Conservation (phyloP, 1,140 invertebrate genomes). For the Aphidius ervi region DNA sequence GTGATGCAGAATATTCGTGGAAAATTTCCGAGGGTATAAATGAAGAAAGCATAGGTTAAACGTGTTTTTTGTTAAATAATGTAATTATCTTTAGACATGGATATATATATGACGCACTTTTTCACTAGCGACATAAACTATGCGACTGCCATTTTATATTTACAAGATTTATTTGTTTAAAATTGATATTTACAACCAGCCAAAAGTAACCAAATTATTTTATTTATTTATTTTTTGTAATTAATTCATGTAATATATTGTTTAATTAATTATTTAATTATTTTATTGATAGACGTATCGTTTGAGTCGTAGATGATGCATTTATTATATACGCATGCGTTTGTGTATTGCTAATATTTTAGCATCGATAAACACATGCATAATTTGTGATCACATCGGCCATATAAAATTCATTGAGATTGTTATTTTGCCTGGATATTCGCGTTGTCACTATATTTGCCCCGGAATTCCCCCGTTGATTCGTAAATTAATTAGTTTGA, state of each 20-base stretch:
- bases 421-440: constrained; percentile 27
- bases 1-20: constrained; percentile 12
- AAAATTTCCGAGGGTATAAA: constrained; percentile 9
- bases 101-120: constrained; percentile 18
- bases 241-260: too few species aligned
- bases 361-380: constrained; percentile 39
- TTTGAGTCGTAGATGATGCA: neutral
- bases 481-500: too few species aligned
- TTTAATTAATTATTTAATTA: too few species aligned
- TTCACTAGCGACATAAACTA: too few species aligned
- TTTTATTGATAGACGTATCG: neutral
- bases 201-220: too few species aligned
- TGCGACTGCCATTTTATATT: constrained; percentile 11
- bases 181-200: too few species aligned
- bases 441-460: too few species aligned
- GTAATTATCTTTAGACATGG: constrained; percentile 45
- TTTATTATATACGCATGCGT: neutral
- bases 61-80: constrained; percentile 52
- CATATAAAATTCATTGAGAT: constrained; percentile 24
- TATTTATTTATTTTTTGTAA: neutral
- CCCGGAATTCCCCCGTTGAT: too few species aligned
- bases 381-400: constrained; percentile 32
- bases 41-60: constrained; percentile 34
- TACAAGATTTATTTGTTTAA: neutral
- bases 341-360: neutral